Evolutionary conservation across 2,888 invertebrate species (phyloP), one percentile per base, ranked within the genome.

Genomic region (Baccha elongata): DNA sequence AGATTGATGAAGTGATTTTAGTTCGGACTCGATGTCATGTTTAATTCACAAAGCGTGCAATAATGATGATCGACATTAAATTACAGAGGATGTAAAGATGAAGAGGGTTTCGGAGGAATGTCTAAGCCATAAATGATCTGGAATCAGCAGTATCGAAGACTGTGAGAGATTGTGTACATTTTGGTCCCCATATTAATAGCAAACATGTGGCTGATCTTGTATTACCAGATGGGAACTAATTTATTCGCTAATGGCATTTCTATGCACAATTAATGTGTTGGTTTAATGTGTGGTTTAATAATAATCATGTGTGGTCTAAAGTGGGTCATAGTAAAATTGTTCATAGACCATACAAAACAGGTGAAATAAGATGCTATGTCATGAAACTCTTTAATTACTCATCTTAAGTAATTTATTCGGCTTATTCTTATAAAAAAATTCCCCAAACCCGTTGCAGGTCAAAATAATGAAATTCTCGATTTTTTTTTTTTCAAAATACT

Each of bases 1-100:
- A 29, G 60, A 78, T 71, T 19, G 67, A 73, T 67, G 71, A 40
- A 29, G 64, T 68, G 44, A 37, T 35, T 65, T 50, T 26, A 29
- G 55, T 32, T 42, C 44, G 35, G 53, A 60, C 35, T 37, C 53
- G 75, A 50, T 67, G 60, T 75, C 75, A 62, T 76, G 76, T 67
- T 64, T 62, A 60, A 68, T 76, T 42, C 32, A 32, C 62, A 44
- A 67, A 78, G 60, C 83, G 72, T 78, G 72, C 83, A 78, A 60
- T 60, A 78, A 83, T 76, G 83, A 72, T 83, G 78, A 76, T 83
- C 76, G 83, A 78, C 72, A 68, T 72, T 13, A 73, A 55, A 64
- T 46, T 55, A 48, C 40, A 32, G 55, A 17, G 58, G 23, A 23
- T 21, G 50, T 50, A 11, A n/a, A 35, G 35, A n/a, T 19, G 8